Base-by-base conservation (phyloP, 2,113 vertebrate genomes). In the Chitala chitala region DNA sequence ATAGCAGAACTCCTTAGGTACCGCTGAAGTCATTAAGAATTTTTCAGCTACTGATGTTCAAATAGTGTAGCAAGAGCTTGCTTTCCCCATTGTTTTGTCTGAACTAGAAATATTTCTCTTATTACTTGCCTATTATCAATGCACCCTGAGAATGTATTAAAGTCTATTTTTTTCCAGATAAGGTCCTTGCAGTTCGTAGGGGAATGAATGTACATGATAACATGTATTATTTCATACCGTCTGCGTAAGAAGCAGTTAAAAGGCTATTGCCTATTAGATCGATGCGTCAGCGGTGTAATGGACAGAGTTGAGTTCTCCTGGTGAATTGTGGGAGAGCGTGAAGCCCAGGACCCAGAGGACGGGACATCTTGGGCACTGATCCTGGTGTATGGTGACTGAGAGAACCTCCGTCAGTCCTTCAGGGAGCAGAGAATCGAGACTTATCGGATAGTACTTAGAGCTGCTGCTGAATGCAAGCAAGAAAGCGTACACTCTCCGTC, bases 141-240 rank as follows among this genome's bases (percentile, higher is more conserved):
- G 59, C 31, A 63, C 38, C 59, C 38, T 17, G 38, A 33, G n/a
- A 63, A 63, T 63, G 38, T 63, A 63, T 63, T 63, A 63, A 36
- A 63, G 59, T 38, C 59, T 36, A 33, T 29, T 38, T 46, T 46
- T 63, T 63, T 63, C n/a, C 59, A 63, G 59, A 63, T 26, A 63
- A 29, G 33, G 17, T 63, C 38, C 59, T 38, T 63, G 31, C 20
- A 63, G 31, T 38, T 12, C 31, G 29, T 63, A 13, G 3, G 5
- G 24, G 31, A 7, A 24, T 56, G 55, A 17, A 20, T 15, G 50
- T 36, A 31, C 31, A 33, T 36, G 31, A n/a, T 0, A 33, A 38
- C 38, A 20, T 2, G 2, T 4, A 63, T 63, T 38, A 20, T 20
- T 7, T 63, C 38, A 63, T 29, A 63, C 31, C n/a, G 59, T 33